Evolutionary conservation across 2,888 invertebrate species (phyloP), one percentile per base, ranked within the genome.

Genomic region (Embidobia sp.): DNA sequence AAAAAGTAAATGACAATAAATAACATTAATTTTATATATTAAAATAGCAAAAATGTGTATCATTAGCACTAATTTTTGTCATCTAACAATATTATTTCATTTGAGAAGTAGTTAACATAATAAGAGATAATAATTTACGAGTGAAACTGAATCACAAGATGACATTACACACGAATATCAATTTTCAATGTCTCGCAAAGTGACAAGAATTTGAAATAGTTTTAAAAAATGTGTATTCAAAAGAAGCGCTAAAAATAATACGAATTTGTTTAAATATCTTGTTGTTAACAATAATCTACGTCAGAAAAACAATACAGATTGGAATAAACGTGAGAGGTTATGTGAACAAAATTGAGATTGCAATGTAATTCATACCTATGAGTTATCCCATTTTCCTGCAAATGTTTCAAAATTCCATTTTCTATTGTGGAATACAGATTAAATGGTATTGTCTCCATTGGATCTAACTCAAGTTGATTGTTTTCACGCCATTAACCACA

Each of bases 401-500:
- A 64, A 48, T 40, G 19, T 10, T 49, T 15, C 49, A 64, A 61
- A 48, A 73, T 73, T 37, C 29, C 40, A 49, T 18, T 63, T 64
- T 73, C 72, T 26, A 27, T 15, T 26, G 22, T 31, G 10, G 40
- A 42, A 29, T 64, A 73, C 16, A 64, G 29, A 11, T 26, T 40
- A n/a, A n/a, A n/a, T 53, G 31, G 63, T 55, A 73, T 33, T 57
- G 40, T 57, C 72, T 73, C 72, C 72, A 73, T 73, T 73, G 29
- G 22, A 63, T 44, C 37, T 48, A 11, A 46, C 31, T 46, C 7
- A 51, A 37, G 16, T 19, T 27, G n/a, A 72, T 46, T 51, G 11
- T 31, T 63, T 35, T 55, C 57, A 73, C 42, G 48, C 63, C 72
- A 73, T 73, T 29, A 73, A 73, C 72, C 64, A 55, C 72, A 22